Evolutionary conservation across 2,113 vertebrate species (phyloP).

Genomic region (Pedionomus torquatus): DNA sequence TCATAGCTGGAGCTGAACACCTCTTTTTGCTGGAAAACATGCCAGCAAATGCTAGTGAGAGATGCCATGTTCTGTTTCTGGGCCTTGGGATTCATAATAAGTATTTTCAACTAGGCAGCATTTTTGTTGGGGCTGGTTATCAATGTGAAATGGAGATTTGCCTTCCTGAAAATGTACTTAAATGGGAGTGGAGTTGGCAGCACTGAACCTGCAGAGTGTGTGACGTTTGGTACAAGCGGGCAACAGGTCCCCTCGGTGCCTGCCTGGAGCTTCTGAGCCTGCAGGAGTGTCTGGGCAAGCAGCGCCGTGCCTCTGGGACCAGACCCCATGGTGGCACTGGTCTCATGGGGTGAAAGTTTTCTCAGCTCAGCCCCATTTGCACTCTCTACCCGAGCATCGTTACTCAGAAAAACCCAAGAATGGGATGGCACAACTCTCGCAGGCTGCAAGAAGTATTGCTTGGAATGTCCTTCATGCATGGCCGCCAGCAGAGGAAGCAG

Average conservation of each 20-base stretch:
- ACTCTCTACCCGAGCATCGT: neutral
- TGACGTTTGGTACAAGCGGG: fast-evolving
- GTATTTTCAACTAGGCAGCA: neutral
- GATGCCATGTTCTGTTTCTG: neutral
- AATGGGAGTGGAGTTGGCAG: neutral
- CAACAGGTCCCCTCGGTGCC: neutral
- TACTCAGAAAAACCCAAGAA: neutral
- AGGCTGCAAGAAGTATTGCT: neutral
- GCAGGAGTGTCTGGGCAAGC: neutral
- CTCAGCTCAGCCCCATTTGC: neutral
- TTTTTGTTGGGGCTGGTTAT: neutral
- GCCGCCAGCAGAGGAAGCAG: neutral
- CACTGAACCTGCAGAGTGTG: neutral
- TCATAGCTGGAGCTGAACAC: neutral
- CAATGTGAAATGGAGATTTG: neutral
- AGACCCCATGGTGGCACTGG: neutral
- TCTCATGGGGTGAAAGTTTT: neutral
- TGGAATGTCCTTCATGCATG: neutral
- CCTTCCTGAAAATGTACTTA: neutral
- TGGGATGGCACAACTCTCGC: neutral
- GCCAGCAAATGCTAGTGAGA: neutral
- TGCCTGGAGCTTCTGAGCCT: neutral
- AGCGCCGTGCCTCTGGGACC: neutral
- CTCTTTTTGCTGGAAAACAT: neutral
- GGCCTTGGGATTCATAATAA: neutral